Base-by-base conservation (phyloP, 2,113 vertebrate species). In the Cairina moschata region DNA sequence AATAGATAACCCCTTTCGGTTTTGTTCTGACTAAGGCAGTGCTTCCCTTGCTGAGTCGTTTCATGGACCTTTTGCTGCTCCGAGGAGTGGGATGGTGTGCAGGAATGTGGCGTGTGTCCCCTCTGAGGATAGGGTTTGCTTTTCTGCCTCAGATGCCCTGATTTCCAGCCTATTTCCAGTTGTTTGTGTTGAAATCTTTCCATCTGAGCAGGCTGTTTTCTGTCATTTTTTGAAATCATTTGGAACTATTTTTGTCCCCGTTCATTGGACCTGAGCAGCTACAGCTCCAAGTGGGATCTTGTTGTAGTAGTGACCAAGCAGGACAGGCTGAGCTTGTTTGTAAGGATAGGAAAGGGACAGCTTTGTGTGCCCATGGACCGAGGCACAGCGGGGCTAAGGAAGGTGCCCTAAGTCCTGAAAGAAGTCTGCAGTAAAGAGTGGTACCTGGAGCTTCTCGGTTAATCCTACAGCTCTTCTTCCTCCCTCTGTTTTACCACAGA, bases 1-100 rank as follows among this genome's bases (percentile, higher is more conserved):
- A 91, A 86, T 48, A 95, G 86, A 93, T 87, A 94, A 91, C 77
- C 67, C 5, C 3, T 91, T 96, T 63, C 2, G 1, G 63, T 94
- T 96, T 76, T 95, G 62, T 93, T 95, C 86, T 66, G 58, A 72
- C 13, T 31, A 59, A 67, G 78, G 40, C 29, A 28, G 13, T 0
- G 1, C 79, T 95, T 82, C 58, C n/a, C 32, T 95, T 0, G 0
- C 8, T 65, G 90, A 38, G 55, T 38, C 66, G 28, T 56, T 90
- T 79, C 31, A 13, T 50, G 76, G 88, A 68, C 68, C 52, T 65
- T 75, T 75, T 3, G 0, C 15, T 90, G 36, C 60, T 40, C 69
- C 36, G 55, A 59, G 58, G 29, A 63, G 62, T 69, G 42, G 28
- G 29, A 65, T 93, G 34, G 8, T 66, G 29, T 10, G 7, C 81